phyloP scores from a whole-genome alignment of 1,140 invertebrate species.

The Phocides pigmalion region DNA sequence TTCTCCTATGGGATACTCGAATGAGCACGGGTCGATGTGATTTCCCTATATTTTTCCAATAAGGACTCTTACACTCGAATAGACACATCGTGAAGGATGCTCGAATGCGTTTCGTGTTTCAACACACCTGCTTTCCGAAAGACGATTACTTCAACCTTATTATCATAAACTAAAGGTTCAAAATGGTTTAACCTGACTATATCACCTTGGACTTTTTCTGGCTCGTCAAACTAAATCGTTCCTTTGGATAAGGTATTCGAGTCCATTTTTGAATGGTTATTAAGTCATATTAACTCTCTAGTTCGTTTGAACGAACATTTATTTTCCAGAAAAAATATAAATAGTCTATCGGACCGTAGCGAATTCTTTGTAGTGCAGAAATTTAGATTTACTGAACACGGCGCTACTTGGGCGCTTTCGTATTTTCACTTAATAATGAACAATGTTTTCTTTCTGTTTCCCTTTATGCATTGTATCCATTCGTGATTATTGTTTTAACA shows the following conservation, averaged over 20 bases:
- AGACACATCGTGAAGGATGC: slow-evolving; percentile 39
- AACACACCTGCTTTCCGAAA: slow-evolving; percentile 40
- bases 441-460: neutral
- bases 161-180: neutral
- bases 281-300: slow-evolving; percentile 19
- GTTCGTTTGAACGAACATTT: slow-evolving; percentile 16
- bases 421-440: neutral
- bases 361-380: slow-evolving; percentile 1
- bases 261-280: slow-evolving; percentile 9
- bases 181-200: neutral
- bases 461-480: neutral
- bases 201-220: slow-evolving; percentile 10
- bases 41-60: slow-evolving; percentile 54
- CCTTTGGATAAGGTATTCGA: slow-evolving; percentile 12
- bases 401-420: neutral
- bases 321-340: slow-evolving; percentile 25
- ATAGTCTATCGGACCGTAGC: slow-evolving; percentile 18
- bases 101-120: slow-evolving; percentile 42
- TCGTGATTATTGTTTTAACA: too few relatives aligned
- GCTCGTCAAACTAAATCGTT: slow-evolving; percentile 5
- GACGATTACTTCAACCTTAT: neutral
- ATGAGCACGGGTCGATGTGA: slow-evolving; percentile 40
- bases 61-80: slow-evolving; percentile 42
- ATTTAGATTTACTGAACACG: slow-evolving; percentile 4
- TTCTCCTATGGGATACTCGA: slow-evolving; percentile 11